Base-by-base conservation (phyloP, 2,888 invertebrate genomes). In the Callinectes sapidus region DNA sequence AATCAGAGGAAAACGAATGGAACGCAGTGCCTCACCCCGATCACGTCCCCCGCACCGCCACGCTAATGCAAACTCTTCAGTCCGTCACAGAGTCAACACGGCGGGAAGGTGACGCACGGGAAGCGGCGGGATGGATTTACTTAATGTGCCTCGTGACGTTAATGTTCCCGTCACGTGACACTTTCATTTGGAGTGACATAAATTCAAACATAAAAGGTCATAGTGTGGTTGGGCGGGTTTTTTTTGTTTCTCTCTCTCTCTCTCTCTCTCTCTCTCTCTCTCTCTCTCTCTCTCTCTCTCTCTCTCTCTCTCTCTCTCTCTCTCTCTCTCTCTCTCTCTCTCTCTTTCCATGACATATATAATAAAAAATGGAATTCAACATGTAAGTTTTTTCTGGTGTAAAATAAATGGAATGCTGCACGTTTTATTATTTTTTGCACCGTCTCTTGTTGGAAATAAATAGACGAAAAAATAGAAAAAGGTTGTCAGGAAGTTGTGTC, bases 261-360 rank as follows among this genome's bases (percentile, higher is more conserved):
- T 71, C 71, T 71, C 71, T 71, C 71, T 71, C 71, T 71, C 71
- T 71, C 71, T 71, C 71, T 71, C 71, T 71, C 71, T 71, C 71
- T 71, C 71, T 71, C 71, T 71, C 71, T 71, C 66, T 71, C 66
- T 71, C 66, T 71, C n/a, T 71, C n/a, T n/a, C n/a, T n/a, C n/a
- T n/a, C n/a, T n/a, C n/a, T n/a, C n/a, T n/a, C n/a, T n/a, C n/a
- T 71, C 71, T 71, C 71, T 71, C 71, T 71, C 71, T 71, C 71
- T 71, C 71, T 71, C 71, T 71, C 71, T 71, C 71, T 71, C 71
- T 71, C 71, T 71, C 71, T 71, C 71, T 71, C 71, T 71, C 71
- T 71, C 71, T 71, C 71, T 71, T 28, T 71, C 71, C 28, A 6
- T 28, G 13, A 28, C 28, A 71, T 10, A 71, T 28, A 61, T 61